Conservation (phyloP, 2,113 vertebrate species). For the Semnopithecus entellus region DNA sequence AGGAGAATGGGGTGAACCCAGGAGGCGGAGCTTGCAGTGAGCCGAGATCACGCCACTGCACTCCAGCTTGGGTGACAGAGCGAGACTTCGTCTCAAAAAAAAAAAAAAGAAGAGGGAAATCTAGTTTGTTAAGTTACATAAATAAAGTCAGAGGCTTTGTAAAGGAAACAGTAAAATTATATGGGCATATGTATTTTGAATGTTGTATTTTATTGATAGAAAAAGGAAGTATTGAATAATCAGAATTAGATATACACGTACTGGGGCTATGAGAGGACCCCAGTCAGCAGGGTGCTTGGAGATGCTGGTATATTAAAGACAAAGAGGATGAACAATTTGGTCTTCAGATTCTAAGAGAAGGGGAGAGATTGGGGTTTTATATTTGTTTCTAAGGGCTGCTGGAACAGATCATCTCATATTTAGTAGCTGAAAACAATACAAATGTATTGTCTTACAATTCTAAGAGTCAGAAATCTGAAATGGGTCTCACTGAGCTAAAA, state of each 20-base stretch:
- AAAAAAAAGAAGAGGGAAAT: not conserved
- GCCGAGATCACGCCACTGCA: too few relatives aligned
- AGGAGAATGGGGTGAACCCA: too few relatives aligned
- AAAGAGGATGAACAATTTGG: not conserved
- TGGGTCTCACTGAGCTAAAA: not conserved
- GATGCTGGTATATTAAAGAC: not conserved
- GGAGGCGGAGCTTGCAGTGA: too few relatives aligned
- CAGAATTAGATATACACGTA: not conserved
- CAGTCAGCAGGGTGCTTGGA: not conserved
- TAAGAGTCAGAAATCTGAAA: not conserved
- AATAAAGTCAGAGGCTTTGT: not conserved
- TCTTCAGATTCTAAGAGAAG: not conserved
- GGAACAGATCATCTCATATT: not conserved
- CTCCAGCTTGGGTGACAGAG: too few relatives aligned
- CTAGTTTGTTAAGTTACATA: not conserved
- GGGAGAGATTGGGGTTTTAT: not conserved
- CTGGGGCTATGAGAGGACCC: not conserved
- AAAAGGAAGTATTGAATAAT: not conserved
- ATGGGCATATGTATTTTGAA: not conserved
- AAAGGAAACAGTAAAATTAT: not conserved
- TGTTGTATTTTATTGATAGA: not conserved
- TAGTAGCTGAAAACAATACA: not conserved
- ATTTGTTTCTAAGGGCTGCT: not conserved
- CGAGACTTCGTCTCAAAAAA: too few relatives aligned
- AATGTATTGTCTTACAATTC: not conserved